These are phyloP conservation scores for Rhagonycha fulva DNA, from an alignment of 2,888 invertebrate genomes.

Conservation along the genomic window DNA sequence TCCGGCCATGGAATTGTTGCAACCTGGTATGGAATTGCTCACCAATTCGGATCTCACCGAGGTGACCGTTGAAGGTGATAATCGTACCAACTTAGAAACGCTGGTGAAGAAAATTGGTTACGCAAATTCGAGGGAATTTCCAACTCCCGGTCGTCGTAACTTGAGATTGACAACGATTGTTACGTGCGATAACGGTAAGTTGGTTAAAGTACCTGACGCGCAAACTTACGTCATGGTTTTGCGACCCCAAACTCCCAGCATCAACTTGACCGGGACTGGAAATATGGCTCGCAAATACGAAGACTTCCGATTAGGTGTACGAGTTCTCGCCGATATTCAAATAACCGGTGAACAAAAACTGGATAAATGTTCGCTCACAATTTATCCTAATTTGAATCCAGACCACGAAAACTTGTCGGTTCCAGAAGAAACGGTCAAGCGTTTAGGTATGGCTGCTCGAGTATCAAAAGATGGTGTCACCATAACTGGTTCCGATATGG, in stretches of 20 bases:
- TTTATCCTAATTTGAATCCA: conserved; percentile 93
- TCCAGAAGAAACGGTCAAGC: conserved; percentile 72
- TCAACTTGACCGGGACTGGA: conserved; percentile 79
- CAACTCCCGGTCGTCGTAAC: conserved; percentile 93
- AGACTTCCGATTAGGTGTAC: conserved; percentile 83
- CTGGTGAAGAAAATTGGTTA: conserved; percentile 87
- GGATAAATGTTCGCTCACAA: conserved; percentile 92
- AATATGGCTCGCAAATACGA: conserved; percentile 85
- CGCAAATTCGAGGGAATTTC: conserved; percentile 87
- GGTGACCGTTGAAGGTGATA: conserved; percentile 89
- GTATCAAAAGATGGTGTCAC: conserved; percentile 90
- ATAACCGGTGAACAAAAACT: conserved; percentile 77
- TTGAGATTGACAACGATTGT: conserved; percentile 81
- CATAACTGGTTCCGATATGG: conserved; percentile 76
- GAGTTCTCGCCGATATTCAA: conserved; percentile 84
- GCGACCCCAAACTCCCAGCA: conserved; percentile 82
- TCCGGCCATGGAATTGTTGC: conserved; percentile 74
- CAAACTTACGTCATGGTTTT: conserved; percentile 88
- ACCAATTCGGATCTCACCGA: conserved; percentile 81
- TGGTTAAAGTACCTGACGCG: conserved; percentile 73
- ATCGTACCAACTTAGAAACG: conserved; percentile 86
- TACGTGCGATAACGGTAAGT: conserved; percentile 73
- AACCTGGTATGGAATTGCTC: conserved; percentile 78
- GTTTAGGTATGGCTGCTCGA: conserved; percentile 71
- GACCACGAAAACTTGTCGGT: conserved; percentile 90